Evolutionary conservation across 1,140 invertebrate species (phyloP).

Genomic region (Acromyrmex echinatior): DNA sequence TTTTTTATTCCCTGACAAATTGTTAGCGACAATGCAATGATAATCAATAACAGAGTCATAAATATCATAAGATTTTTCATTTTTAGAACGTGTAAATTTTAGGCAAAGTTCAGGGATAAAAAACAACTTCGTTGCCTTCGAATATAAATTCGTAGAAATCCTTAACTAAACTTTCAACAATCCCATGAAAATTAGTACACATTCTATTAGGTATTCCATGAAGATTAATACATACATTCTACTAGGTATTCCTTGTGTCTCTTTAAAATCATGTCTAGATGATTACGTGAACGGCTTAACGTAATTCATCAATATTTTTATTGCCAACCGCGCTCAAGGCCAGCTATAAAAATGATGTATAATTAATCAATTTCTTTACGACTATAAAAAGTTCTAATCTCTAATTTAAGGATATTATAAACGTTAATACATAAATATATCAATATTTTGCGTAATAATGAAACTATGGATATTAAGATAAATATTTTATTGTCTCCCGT

Average conservation of each 20-base stretch:
- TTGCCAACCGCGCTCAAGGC: neutral
- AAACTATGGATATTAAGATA: neutral
- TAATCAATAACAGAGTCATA: neutral
- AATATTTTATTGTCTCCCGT: neutral
- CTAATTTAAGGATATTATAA: neutral
- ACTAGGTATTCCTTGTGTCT: neutral
- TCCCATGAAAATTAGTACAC: neutral
- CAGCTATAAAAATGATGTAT: neutral
- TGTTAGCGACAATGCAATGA: neutral
- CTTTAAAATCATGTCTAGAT: neutral
- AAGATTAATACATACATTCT: neutral
- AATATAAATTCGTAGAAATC: neutral
- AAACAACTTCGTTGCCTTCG: neutral
- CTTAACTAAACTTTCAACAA: slow-evolving; percentile 1
- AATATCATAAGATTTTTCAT: neutral
- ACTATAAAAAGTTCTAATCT: neutral
- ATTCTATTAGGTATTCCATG: neutral
- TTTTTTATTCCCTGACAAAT: neutral
- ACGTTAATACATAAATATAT: neutral
- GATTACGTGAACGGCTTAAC: neutral
- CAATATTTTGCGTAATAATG: neutral
- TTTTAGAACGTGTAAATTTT: neutral
- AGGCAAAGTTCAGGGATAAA: neutral
- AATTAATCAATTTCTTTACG: neutral
- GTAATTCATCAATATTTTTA: slow-evolving; percentile 17